A percentile compares a stretch with the other conserved stretches of the same genome.
Evolutionary conservation across 1,140 invertebrate genomes (phyloP).

Genomic region (Trichogramma pretiosum): DNA sequence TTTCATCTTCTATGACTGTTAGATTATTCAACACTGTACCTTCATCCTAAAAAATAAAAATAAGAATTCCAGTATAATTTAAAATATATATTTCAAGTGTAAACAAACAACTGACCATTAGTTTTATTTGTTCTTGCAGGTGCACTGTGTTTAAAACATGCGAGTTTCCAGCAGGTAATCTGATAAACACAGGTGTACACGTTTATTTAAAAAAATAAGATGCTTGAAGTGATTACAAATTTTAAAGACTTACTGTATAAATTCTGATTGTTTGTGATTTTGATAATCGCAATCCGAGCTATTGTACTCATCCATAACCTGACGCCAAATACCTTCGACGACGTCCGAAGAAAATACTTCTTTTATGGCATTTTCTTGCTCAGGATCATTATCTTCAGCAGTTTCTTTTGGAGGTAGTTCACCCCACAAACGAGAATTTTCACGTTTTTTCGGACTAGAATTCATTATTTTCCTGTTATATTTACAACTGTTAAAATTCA

Average conservation of each 20-base stretch:
- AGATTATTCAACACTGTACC: constrained; percentile 30
- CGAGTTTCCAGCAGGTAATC: constrained; percentile 36
- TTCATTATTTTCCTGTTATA: no score
- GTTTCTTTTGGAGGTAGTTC: constrained; percentile 37
- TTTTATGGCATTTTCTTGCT: constrained; percentile 38
- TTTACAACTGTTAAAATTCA: no score
- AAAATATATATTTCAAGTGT: constrained; percentile 5
- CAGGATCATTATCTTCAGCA: constrained; percentile 36
- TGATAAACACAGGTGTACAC: constrained; percentile 15
- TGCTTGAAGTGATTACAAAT: constrained; percentile 4
- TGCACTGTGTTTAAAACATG: constrained; percentile 41
- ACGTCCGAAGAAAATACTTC: constrained; percentile 42
- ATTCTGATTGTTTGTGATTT: constrained; percentile 35
- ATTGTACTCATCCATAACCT: constrained; percentile 39
- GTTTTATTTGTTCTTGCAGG: constrained; percentile 33
- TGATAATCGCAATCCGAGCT: constrained; percentile 36
- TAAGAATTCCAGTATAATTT: constrained; percentile 8
- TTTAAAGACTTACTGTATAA: constrained; percentile 31
- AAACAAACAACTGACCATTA: constrained; percentile 30
- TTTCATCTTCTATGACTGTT: constrained; percentile 28
- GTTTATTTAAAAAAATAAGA: constrained; percentile 6
- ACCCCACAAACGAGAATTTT: constrained; percentile 40
- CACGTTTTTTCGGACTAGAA: no score
- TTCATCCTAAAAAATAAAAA: constrained; percentile 27
- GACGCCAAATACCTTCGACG: constrained; percentile 43